phyloP scores from a whole-genome alignment of 2,113 vertebrate species.

The Hippocampus guttulatus region DNA sequence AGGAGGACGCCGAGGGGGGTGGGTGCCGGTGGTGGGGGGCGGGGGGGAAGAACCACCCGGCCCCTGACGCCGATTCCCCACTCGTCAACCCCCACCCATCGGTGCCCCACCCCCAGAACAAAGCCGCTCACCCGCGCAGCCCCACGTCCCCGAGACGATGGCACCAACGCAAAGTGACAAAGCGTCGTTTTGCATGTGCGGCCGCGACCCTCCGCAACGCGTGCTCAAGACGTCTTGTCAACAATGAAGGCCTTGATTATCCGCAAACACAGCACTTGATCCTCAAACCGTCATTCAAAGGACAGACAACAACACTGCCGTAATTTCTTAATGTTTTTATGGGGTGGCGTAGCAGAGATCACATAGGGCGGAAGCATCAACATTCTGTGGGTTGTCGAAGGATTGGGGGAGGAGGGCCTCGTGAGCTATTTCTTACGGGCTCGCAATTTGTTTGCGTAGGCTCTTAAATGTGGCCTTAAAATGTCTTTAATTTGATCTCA shows the following conservation, averaged over 20 bases:
- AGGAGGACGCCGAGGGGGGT: constrained; percentile 50
- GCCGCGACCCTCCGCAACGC: neutral
- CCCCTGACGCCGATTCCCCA: constrained; percentile 10
- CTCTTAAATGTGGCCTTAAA: neutral
- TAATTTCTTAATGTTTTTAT: neutral
- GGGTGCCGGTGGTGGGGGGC: neutral
- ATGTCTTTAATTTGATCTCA: neutral
- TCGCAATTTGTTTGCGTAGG: neutral
- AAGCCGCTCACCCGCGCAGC: constrained; percentile 19
- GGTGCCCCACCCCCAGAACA: neutral
- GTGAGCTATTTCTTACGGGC: neutral
- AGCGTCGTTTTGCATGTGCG: constrained; percentile 20
- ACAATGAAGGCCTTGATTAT: neutral
- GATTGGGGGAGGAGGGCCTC: neutral
- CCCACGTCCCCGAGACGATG: constrained; percentile 21
- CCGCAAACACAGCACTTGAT: neutral
- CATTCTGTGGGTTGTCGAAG: neutral
- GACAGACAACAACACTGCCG: neutral
- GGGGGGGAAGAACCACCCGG: neutral
- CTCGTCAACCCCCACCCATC: constrained; percentile 16
- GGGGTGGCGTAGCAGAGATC: neutral
- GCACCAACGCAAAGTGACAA: constrained; percentile 38
- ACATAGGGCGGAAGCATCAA: neutral
- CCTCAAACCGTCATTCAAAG: neutral
- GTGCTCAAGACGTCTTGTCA: neutral